A percentile compares a stretch with the other conserved stretches of the same genome.
phyloP scores from a whole-genome alignment of 2,888 invertebrate genomes.

The Nomada ruficornis region DNA sequence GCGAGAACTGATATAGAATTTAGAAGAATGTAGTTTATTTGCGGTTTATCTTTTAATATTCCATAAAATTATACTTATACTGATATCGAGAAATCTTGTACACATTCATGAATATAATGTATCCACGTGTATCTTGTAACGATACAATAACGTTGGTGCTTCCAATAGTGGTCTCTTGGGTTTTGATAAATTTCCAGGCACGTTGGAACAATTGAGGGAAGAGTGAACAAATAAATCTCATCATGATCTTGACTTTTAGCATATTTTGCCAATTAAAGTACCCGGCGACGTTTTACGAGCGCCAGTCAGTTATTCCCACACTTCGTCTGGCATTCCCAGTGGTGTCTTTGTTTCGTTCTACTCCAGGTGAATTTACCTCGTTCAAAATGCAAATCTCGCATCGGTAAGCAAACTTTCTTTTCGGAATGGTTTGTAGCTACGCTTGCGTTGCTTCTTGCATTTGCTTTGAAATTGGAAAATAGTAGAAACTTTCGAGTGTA shows the following conservation, averaged over 20 bases:
- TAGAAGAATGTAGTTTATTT: too few species aligned
- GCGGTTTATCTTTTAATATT: neutral
- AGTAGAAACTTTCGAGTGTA: neutral
- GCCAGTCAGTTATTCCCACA: constrained; percentile 65
- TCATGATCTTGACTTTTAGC: constrained; percentile 75
- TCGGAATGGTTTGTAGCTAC: neutral
- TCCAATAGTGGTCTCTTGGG: constrained; percentile 54
- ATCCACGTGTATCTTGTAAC: neutral
- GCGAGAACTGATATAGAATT: too few species aligned
- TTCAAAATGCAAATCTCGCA: constrained; percentile 69
- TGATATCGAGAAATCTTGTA: constrained; percentile 4
- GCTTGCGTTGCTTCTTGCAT: neutral
- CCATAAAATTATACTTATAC: neutral
- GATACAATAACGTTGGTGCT: constrained; percentile 25
- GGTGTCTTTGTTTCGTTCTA: constrained; percentile 71
- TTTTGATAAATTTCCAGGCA: constrained; percentile 66
- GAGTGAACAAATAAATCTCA: constrained; percentile 73
- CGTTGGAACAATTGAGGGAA: constrained; percentile 62
- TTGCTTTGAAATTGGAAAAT: neutral
- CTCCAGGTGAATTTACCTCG: constrained; percentile 66
- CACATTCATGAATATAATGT: neutral
- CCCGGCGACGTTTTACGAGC: constrained; percentile 70
- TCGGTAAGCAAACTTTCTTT: constrained; percentile 46
- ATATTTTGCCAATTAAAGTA: constrained; percentile 78
- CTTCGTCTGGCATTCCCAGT: constrained; percentile 64